These are phyloP conservation scores for Drosophila chauvacae DNA, from an alignment of 1,140 invertebrate species.

Conservation along the genomic window DNA sequence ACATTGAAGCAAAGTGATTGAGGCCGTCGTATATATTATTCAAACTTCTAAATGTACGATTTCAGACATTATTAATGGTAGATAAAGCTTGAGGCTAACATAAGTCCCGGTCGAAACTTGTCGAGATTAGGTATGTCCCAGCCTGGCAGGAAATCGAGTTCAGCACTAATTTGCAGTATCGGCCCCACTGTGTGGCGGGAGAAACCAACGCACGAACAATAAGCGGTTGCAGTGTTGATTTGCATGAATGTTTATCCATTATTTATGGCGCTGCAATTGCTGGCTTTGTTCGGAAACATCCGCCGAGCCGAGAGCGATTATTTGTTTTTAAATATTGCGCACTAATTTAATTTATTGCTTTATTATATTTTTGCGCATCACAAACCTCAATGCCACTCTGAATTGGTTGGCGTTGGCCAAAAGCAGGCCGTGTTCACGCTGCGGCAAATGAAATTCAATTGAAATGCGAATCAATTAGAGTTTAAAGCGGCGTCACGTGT, in stretches of 20 bases:
- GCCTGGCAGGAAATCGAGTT: background rate
- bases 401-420: background rate
- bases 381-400: constrained; percentile 38
- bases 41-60: background rate
- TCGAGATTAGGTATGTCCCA: background rate
- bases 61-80: background rate
- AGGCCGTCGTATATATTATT: background rate
- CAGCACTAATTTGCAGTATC: too few species aligned
- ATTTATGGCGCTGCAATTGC: constrained; percentile 46
- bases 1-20: background rate
- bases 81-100: too few species aligned
- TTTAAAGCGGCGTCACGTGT: constrained; percentile 61
- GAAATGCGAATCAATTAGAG: constrained; percentile 37
- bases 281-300: constrained; percentile 30
- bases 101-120: background rate
- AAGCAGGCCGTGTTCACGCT: background rate
- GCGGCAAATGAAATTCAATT: constrained; percentile 47
- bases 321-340: constrained; percentile 64
- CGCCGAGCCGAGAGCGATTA: constrained; percentile 32
- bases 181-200: background rate
- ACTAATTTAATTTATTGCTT: constrained; percentile 63
- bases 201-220: constrained; percentile 32
- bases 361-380: constrained; percentile 48
- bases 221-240: constrained; percentile 37
- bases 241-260: constrained; percentile 49